Evolutionary conservation across 2,797 vertebrate species (phyloP).

Genomic region (Pteropus rufus): DNA sequence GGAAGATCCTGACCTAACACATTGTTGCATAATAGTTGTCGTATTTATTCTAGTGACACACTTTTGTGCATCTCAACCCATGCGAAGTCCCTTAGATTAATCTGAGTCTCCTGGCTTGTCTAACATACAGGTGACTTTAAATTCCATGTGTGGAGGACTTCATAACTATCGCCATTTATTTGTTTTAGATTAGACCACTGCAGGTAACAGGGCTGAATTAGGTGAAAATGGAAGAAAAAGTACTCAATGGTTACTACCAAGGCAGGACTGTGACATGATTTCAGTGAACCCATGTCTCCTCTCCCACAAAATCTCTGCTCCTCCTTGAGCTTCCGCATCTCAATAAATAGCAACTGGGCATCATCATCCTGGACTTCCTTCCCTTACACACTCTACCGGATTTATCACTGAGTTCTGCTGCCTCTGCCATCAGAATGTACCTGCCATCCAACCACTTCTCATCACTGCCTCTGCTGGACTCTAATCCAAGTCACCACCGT

Average conservation of each 20-base stretch:
- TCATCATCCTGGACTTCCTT: neutral
- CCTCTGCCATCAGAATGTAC: neutral
- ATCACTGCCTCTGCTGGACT: neutral
- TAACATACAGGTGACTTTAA: neutral
- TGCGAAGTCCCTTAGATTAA: neutral
- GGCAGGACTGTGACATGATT: no score
- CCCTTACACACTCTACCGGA: neutral
- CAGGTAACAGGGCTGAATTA: neutral
- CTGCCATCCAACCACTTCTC: neutral
- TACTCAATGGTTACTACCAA: neutral
- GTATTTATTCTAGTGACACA: neutral
- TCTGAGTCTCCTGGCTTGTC: neutral
- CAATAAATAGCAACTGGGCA: neutral
- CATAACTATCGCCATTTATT: neutral
- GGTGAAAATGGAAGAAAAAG: neutral
- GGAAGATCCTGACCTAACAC: neutral
- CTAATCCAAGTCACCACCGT: neutral
- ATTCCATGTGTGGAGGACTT: neutral
- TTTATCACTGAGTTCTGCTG: neutral
- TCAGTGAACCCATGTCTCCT: neutral
- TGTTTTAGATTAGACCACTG: neutral
- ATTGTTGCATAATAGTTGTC: no score
- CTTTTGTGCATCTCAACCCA: neutral
- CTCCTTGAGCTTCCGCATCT: no score
- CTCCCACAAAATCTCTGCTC: neutral